phyloP scores from a whole-genome alignment of 2,113 vertebrate species.

The Xenopus laevis region DNA sequence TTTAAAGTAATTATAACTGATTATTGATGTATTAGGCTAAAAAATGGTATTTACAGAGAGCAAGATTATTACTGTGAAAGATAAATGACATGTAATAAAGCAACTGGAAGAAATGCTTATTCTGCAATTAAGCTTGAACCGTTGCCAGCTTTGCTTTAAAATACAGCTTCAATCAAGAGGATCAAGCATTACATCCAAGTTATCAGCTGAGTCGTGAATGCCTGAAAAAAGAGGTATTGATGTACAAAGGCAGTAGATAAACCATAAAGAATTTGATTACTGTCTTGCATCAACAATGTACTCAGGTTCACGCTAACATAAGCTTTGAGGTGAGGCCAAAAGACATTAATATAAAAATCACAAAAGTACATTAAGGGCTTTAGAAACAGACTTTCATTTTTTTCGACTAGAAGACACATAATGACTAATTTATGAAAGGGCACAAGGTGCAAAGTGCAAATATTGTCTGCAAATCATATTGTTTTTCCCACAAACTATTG shows the following conservation, averaged over 20 bases:
- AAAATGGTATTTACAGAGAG: conserved; percentile 8
- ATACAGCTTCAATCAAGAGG: conserved; percentile 21
- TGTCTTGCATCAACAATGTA: conserved; percentile 29
- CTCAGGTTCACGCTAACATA: conserved; percentile 17
- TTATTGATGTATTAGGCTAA: conserved; percentile 13
- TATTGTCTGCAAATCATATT: too few relatives aligned
- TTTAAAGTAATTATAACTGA: conserved; percentile 32
- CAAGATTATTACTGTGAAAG: conserved; percentile 22
- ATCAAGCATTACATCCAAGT: conserved; percentile 36
- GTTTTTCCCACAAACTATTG: too few relatives aligned
- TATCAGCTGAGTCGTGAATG: conserved; percentile 27
- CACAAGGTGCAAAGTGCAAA: too few relatives aligned
- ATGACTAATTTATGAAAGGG: too few relatives aligned
- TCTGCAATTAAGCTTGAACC: conserved; percentile 22
- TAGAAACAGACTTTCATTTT: too few relatives aligned
- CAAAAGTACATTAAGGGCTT: too few relatives aligned
- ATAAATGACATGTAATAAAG: conserved; percentile 6
- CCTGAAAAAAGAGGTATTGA: conserved; percentile 32
- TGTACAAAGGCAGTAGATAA: conserved; percentile 25
- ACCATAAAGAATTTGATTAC: conserved; percentile 32
- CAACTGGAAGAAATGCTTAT: conserved; percentile 16
- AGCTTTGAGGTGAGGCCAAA: background rate
- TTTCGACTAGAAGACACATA: too few relatives aligned
- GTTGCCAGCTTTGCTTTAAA: conserved; percentile 20
- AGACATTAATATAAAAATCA: too few relatives aligned